A percentile compares a stretch with the other conserved stretches of the same genome.
phyloP scores from a whole-genome alignment of 2,113 vertebrate genomes.

The Lipotes vexillifer region DNA sequence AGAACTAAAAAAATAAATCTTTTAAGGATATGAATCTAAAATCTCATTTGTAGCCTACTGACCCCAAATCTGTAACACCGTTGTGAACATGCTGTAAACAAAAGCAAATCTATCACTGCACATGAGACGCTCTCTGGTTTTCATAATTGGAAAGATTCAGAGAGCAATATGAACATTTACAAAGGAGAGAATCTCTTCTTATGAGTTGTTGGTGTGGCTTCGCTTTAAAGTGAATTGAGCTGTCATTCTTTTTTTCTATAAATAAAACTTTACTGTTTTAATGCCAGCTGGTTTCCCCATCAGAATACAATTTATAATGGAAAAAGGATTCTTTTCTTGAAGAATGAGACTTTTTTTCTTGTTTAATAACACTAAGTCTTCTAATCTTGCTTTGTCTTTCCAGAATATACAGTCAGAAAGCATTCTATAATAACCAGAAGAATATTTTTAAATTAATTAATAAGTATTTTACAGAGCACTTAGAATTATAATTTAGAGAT shows the following conservation, averaged over 20 bases:
- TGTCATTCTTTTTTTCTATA: conserved; percentile 54
- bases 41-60: background rate
- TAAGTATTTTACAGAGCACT: conserved; percentile 30
- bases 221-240: conserved; percentile 28
- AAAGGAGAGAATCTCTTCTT: conserved; percentile 41
- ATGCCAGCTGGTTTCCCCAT: conserved; percentile 45
- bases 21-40: background rate
- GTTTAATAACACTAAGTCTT: conserved; percentile 14
- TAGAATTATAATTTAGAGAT: background rate
- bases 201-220: conserved; percentile 11
- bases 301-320: conserved; percentile 57
- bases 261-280: conserved; percentile 51
- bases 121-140: background rate
- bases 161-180: conserved; percentile 19
- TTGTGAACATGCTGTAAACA: background rate
- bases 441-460: conserved; percentile 56
- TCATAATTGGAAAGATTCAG: conserved; percentile 44
- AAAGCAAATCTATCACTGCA: conserved; percentile 28
- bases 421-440: conserved; percentile 27
- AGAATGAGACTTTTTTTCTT: background rate
- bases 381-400: conserved; percentile 51
- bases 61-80: background rate
- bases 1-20: background rate
- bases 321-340: conserved; percentile 57
- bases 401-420: conserved; percentile 19